A percentile compares a stretch with the other conserved stretches of the same genome.
Evolutionary conservation across 2,797 vertebrate species (phyloP).

Genomic region (Sebastes matsubarae): DNA sequence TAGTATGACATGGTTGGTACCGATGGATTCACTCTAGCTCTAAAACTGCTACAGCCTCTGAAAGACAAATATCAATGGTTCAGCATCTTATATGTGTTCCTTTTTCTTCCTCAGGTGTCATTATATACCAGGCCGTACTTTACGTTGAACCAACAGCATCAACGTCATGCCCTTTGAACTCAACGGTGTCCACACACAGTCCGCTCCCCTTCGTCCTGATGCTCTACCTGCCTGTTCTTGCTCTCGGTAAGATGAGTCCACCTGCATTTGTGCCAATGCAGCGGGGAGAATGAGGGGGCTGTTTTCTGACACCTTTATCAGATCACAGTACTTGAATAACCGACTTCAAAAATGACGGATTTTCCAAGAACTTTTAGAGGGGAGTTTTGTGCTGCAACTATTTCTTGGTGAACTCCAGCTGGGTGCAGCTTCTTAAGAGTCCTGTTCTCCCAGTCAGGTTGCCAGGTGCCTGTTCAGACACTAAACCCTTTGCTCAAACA

Average conservation of each 20-base stretch:
- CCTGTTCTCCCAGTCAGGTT: background rate
- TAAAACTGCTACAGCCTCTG: background rate
- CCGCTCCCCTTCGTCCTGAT: slow-evolving; percentile 82
- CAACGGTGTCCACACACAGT: slow-evolving; percentile 67
- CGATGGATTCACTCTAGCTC: too few relatives aligned
- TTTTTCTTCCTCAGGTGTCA: slow-evolving; percentile 79
- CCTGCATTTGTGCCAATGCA: too few relatives aligned
- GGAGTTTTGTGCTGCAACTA: background rate
- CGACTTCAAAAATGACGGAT: too few relatives aligned
- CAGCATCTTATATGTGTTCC: background rate
- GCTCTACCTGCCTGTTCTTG: slow-evolving; percentile 84
- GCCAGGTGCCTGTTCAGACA: background rate
- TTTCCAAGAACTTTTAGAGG: background rate
- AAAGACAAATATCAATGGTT: background rate
- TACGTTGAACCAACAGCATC: slow-evolving; percentile 81
- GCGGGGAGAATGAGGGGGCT: background rate
- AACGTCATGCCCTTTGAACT: slow-evolving; percentile 71
- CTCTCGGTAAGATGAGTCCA: slow-evolving; percentile 82
- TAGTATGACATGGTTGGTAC: too few relatives aligned
- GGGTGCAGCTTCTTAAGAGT: background rate
- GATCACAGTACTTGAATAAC: too few relatives aligned
- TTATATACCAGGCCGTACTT: slow-evolving; percentile 84
- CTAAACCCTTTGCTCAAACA: background rate
- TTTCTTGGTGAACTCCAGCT: background rate
- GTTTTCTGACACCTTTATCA: background rate